phyloP scores from a whole-genome alignment of 2,113 vertebrate genomes.

The Toxostoma redivivum region DNA sequence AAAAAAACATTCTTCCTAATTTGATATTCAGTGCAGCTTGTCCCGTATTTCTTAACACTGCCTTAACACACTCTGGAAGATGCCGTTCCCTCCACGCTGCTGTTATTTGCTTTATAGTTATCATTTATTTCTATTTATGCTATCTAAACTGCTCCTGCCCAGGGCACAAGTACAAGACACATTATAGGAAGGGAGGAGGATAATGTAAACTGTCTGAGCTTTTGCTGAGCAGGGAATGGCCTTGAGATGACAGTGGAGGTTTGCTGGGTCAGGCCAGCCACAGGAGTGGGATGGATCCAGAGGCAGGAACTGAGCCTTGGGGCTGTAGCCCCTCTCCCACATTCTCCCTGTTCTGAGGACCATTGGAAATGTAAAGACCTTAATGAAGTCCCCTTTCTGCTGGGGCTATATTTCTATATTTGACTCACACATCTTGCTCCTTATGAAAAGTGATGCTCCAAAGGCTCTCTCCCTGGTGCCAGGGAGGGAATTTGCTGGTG shows the following conservation, averaged over 20 bases:
- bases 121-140: constrained; percentile 22
- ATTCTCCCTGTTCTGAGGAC: not conserved
- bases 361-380: not conserved
- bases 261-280: not conserved
- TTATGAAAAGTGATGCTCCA: accelerated
- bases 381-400: not conserved
- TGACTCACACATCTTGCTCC: not conserved
- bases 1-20: not conserved
- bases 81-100: not conserved
- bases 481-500: not conserved
- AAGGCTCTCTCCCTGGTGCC: not conserved
- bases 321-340: accelerated
- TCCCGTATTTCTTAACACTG: not conserved
- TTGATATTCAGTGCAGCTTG: not conserved
- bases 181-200: not conserved
- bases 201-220: not conserved
- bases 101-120: constrained; percentile 23
- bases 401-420: accelerated
- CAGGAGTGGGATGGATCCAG: accelerated
- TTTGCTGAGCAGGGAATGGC: not conserved
- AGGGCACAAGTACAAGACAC: not conserved
- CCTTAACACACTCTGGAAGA: not conserved
- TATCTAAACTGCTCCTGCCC: not conserved
- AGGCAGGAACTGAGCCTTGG: not conserved
- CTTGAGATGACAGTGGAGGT: not conserved